Base-by-base conservation (phyloP, 2,797 vertebrate genomes). In the Lateolabrax maculatus region DNA sequence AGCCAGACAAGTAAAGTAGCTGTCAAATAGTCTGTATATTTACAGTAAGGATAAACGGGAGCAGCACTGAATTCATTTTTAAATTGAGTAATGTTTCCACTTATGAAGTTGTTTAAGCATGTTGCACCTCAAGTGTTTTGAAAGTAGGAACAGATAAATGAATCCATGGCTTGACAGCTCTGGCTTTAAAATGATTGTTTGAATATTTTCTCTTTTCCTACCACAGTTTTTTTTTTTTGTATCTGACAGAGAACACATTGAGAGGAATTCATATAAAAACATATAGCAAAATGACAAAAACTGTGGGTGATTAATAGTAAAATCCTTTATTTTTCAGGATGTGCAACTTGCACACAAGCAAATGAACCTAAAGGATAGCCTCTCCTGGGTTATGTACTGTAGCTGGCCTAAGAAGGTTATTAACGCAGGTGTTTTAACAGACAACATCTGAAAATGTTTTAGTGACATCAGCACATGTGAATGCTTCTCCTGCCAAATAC, bases 101-200 rank as follows among this genome's bases (percentile, higher is more conserved):
- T 74, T 52, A n/a, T 6, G 9, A 34, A 34, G 23, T 60, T 77
- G 29, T 77, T 52, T 21, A 34, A 71, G 27, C 46, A 12, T 55
- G 39, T 34, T 72, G 57, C 36, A 58, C 29, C 29, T 71, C 39
- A 43, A 62, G 39, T 51, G 51, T 63, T 80, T 43, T 77, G 25
- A 70, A 83, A 71, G 37, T 53, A 19, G 19, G 15, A 66, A 46
- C 31, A 41, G 29, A 69, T 43, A 18, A 23, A 57, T 49, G 36
- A 66, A 81, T 74, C 71, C 23, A 23, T 34, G 15, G 34, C 12
- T 0, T 2, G 56, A 67, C 56, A 58, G 25, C 53, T 81, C n/a
- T 60, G 70, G 36, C 43, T 79, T 21, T 58, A 39, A 68, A 60
- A 64, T 69, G 1, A 9, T 31, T 61, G 63, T 68, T 53, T 72